Conservation (phyloP, 2,113 vertebrate genomes). For the Bos javanicus region DNA sequence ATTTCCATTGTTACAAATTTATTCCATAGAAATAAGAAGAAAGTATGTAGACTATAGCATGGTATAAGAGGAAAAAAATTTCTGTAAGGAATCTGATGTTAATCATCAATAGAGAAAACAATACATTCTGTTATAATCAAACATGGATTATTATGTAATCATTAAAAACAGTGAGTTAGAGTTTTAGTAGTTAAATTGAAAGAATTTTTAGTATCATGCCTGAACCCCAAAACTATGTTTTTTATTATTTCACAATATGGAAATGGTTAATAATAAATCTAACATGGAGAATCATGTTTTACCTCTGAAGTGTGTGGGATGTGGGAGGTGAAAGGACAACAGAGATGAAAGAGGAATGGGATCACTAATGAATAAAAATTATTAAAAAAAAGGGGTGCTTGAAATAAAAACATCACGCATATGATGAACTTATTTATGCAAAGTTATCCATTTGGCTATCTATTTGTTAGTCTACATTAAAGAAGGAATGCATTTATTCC, state of each 20-base stretch:
- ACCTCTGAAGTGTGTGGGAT: background rate
- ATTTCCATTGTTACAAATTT: background rate
- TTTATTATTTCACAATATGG: background rate
- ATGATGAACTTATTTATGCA: background rate
- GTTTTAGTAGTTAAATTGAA: background rate
- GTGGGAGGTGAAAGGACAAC: background rate
- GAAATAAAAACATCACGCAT: background rate
- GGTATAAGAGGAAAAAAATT: rapidly evolving
- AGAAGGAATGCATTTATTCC: background rate
- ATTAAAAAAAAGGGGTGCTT: background rate
- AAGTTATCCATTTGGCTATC: background rate
- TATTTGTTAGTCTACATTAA: background rate
- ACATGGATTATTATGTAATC: background rate
- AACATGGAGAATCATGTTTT: background rate
- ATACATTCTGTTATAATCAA: background rate
- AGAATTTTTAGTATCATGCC: background rate
- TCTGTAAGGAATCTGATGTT: background rate
- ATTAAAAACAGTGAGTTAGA: background rate
- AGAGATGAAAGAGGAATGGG: background rate
- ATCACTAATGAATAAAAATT: background rate
- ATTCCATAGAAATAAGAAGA: background rate
- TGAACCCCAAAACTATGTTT: background rate
- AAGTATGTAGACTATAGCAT: rapidly evolving
- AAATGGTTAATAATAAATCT: background rate
- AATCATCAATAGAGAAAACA: background rate